Conservation (phyloP, 2,113 vertebrate species). For the Hippocampus comes region DNA sequence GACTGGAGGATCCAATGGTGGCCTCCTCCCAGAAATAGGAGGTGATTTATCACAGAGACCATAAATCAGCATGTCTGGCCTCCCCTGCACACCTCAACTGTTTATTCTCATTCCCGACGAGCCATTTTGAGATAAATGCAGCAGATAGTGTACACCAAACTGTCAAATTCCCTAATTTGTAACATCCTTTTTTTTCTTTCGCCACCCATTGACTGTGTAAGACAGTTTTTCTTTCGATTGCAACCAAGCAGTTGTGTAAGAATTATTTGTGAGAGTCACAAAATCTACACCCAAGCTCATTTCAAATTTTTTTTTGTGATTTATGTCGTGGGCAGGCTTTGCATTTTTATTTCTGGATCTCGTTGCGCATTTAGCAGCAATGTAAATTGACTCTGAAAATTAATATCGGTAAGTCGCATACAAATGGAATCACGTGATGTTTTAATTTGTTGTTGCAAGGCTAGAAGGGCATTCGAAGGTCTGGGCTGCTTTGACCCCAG, state of each 20-base stretch:
- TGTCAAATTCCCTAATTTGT: not conserved
- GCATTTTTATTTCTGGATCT: not conserved
- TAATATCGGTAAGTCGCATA: not conserved
- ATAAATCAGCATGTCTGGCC: conserved; percentile 69
- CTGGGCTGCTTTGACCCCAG: not conserved
- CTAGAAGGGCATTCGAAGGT: not conserved
- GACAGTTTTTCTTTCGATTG: not conserved
- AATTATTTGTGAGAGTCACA: not conserved
- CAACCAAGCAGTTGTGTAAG: not conserved
- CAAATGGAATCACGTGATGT: not conserved
- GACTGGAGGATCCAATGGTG: conserved; percentile 52
- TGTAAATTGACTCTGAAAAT: not conserved
- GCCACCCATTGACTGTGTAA: not conserved
- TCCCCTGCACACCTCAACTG: conserved; percentile 53
- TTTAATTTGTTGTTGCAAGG: not conserved
- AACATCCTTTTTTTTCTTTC: not conserved
- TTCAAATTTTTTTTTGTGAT: not conserved
- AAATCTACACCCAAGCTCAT: not conserved
- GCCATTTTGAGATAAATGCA: conserved; percentile 52
- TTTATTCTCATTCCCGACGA: conserved; percentile 59
- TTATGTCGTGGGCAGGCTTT: not conserved
- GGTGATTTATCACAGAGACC: conserved; percentile 65
- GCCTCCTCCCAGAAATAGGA: conserved; percentile 55
- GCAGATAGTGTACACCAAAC: conserved; percentile 21
- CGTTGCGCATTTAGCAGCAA: not conserved